Conservation (phyloP, 2,797 vertebrate species). For the Halcyon smyrnensis region DNA sequence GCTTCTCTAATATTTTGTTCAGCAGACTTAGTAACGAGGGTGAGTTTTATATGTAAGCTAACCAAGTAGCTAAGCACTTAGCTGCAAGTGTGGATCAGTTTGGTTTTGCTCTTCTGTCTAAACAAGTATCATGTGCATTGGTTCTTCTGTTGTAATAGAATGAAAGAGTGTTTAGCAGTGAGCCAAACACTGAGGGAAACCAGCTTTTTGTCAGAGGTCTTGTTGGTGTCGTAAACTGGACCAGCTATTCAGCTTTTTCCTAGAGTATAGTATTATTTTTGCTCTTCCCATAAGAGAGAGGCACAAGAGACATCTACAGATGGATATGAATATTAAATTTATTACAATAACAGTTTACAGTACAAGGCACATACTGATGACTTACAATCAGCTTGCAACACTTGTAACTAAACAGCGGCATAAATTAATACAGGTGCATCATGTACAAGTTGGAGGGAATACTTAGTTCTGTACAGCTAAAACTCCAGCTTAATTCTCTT, state of each 20-base stretch:
- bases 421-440: slow-evolving; percentile 72
- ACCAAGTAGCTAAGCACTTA: background rate
- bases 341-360: slow-evolving; percentile 75
- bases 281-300: background rate
- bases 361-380: slow-evolving; percentile 77
- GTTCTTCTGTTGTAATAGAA: background rate
- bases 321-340: slow-evolving; percentile 74
- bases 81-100: background rate
- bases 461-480: slow-evolving; percentile 72
- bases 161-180: background rate
- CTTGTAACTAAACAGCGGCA: slow-evolving; percentile 73
- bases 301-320: background rate
- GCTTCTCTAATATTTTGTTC: background rate
- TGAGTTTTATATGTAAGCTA: background rate
- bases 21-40: background rate
- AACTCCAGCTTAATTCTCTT: slow-evolving; percentile 67
- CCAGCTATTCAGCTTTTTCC: background rate
- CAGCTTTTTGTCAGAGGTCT: background rate
- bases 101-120: background rate
- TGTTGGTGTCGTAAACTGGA: background rate
- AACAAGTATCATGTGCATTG: background rate
- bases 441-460: slow-evolving; percentile 64
- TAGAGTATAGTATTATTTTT: background rate
- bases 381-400: slow-evolving; percentile 75
- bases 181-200: background rate